Conservation (phyloP, 2,797 vertebrate genomes). For the Scolopax bukidnonensis region DNA sequence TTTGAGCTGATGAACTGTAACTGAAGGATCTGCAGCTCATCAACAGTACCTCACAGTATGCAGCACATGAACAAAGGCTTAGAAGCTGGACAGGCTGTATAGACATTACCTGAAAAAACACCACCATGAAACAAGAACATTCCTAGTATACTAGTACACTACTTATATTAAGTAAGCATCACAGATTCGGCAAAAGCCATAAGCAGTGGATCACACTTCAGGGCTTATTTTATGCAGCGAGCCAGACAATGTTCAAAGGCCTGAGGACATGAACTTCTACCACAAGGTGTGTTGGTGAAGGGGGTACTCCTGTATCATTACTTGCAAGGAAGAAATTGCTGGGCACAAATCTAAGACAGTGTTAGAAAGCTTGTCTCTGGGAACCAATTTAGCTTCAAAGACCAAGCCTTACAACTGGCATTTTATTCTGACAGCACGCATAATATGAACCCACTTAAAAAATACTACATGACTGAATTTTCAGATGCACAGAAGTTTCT, state of each 20-base stretch:
- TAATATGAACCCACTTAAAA: background rate
- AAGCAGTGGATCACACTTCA: background rate
- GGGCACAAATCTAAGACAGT: background rate
- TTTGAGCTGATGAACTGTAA: accelerated
- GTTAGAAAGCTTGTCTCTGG: background rate
- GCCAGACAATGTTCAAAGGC: background rate
- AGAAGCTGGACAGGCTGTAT: background rate
- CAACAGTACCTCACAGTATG: background rate
- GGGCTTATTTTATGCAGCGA: background rate
- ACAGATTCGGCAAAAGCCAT: background rate
- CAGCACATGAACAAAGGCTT: background rate
- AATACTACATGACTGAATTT: background rate
- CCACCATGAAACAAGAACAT: background rate
- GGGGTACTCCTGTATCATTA: background rate
- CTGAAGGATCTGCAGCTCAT: background rate
- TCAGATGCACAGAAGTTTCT: conserved; percentile 2
- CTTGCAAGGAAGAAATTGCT: background rate
- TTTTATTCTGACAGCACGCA: background rate
- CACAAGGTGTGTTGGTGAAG: background rate
- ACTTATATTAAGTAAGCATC: background rate
- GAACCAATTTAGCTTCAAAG: background rate
- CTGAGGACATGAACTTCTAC: background rate
- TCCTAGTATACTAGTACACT: background rate
- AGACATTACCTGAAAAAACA: background rate
- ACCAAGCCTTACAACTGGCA: background rate